Base-by-base conservation (phyloP, 2,888 invertebrate species). In the Spilarctia lutea region DNA sequence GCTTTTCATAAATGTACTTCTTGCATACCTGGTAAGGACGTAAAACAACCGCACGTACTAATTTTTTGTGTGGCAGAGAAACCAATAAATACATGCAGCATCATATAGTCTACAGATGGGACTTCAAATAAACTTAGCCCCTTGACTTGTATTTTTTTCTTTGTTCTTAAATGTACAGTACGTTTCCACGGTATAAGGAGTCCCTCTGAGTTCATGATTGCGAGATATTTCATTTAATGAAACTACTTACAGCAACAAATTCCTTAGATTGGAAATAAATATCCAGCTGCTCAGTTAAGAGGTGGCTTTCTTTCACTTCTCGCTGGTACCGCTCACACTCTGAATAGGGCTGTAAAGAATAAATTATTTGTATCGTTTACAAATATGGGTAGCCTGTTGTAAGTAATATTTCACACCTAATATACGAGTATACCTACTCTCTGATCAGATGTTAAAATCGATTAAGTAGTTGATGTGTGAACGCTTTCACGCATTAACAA, bases 251-350 rank as follows among this genome's bases (percentile, higher is more conserved):
- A 56, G 84, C 84, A 73, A 85, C 73, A 77, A 85, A 92, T 65
- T 91, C 91, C 0, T 84, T 72, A 2, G 90, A 88, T 6, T 79
- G 75, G 45, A 84, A 89, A 73, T 91, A 94, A 3, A 83, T 86
- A 0, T 88, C 84, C 33, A 93, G 65, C 69, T 93, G 89, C 10
- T 90, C 83, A 0, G 80, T 81, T 0, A 93, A 78, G 3, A 75
- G 39, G 24, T 88, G 82, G n/a, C 91, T 91, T 3, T 86, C 82
- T 75, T 89, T 90, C 1, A 96, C 94, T 48, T 92, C 89, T 18
- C 88, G 73, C 45, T 93, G 90, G 93, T 97, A 97, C 16, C 89
- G 88, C 1, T 94, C 90, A 78, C 97, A 97, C 79, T 94, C 93
- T 80, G 94, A 90, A 77, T 96, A 95, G 0, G 94, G 91, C 95